Evolutionary conservation across 2,113 vertebrate species (phyloP).

Genomic region (Takifugu flavidus): DNA sequence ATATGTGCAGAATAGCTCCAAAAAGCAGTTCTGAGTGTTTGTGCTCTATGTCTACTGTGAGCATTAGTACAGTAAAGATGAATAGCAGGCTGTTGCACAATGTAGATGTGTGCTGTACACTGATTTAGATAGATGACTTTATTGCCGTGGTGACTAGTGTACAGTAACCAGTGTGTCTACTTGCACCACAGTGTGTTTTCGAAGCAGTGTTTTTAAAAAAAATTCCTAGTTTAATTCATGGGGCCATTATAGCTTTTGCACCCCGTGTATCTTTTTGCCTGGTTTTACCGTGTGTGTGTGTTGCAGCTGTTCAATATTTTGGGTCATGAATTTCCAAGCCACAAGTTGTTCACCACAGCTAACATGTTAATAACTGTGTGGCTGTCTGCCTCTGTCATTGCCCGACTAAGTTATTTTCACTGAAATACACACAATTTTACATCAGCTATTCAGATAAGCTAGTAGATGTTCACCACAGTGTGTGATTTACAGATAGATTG

Average conservation of each 20-base stretch:
- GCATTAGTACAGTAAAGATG: background rate
- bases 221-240: too few relatives aligned
- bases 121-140: conserved; percentile 10
- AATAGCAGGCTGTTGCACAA: background rate
- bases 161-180: too few relatives aligned
- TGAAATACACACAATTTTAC: background rate
- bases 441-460: background rate
- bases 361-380: background rate
- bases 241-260: too few relatives aligned
- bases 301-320: background rate
- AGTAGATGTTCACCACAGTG: background rate
- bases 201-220: too few relatives aligned
- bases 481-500: background rate
- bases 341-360: background rate
- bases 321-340: too few relatives aligned
- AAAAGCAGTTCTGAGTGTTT: background rate
- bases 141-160: background rate
- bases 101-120: background rate
- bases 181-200: too few relatives aligned
- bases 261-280: too few relatives aligned
- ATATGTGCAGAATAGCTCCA: too few relatives aligned
- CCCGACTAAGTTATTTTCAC: background rate
- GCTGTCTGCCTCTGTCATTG: background rate
- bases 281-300: background rate
- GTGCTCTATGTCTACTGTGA: conserved; percentile 9